A percentile compares a stretch with the other conserved stretches of the same genome.
Conservation (phyloP, 2,888 invertebrate genomes). For the Athrips mouffetella region DNA sequence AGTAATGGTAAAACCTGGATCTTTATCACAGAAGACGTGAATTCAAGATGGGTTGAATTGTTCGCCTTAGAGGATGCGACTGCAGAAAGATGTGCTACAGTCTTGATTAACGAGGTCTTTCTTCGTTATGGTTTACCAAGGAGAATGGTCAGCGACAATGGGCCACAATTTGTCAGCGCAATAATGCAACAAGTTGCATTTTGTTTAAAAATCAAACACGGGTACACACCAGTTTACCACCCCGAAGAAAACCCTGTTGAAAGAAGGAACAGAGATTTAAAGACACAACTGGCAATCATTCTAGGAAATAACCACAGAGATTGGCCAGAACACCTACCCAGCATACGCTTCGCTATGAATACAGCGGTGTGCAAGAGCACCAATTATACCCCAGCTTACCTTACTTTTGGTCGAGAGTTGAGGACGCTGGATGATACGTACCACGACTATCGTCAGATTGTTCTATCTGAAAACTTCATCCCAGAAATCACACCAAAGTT, state of each 20-base stretch:
- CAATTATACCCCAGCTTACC: conserved; percentile 35
- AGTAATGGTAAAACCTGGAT: conserved; percentile 19
- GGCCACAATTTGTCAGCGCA: too few relatives aligned
- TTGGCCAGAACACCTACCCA: conserved; percentile 19
- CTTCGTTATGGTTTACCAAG: conserved; percentile 24
- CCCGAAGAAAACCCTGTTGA: conserved; percentile 40
- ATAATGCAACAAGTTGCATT: conserved; percentile 27
- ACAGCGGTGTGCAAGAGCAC: conserved; percentile 22
- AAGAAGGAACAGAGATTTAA: conserved; percentile 29
- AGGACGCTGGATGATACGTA: conserved; percentile 22
- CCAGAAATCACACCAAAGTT: conserved; percentile 23
- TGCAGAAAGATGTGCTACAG: conserved; percentile 32
- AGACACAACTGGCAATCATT: conserved; percentile 23
- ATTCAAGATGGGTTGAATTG: conserved; percentile 31
- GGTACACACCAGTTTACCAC: conserved; percentile 33
- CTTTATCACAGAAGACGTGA: conserved; percentile 25
- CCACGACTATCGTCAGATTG: conserved; percentile 16
- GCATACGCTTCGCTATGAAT: conserved; percentile 24
- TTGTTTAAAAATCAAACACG: conserved; percentile 32
- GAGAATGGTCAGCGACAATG: conserved; percentile 22
- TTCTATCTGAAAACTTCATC: conserved; percentile 20
- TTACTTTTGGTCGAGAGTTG: too few relatives aligned
- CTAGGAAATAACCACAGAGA: conserved; percentile 27
- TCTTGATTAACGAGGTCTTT: conserved; percentile 33
- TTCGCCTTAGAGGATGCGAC: conserved; percentile 35